phyloP scores from a whole-genome alignment of 2,888 invertebrate species.

The Agrochola lota region DNA sequence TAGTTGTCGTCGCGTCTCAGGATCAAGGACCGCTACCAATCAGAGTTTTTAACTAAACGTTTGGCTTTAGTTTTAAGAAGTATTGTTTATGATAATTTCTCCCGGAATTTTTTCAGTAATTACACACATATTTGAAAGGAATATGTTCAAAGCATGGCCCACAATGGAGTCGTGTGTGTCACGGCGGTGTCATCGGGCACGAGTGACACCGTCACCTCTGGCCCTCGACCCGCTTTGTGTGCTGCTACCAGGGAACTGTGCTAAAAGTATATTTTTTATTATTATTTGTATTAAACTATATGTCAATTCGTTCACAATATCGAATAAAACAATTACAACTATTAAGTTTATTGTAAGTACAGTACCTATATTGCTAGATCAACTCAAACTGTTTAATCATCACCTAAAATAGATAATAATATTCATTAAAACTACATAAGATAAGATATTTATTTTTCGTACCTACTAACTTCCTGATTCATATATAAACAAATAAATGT shows the following conservation, averaged over 20 bases:
- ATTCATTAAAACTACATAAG: not conserved
- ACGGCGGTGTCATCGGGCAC: slow-evolving; percentile 15
- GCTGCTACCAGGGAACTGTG: slow-evolving; percentile 37
- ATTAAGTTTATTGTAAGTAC: not conserved
- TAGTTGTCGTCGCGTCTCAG: slow-evolving; percentile 26
- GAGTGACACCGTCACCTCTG: slow-evolving; percentile 63
- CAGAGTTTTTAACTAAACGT: not conserved
- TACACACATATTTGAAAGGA: not conserved
- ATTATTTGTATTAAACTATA: not conserved
- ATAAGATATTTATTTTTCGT: not conserved
- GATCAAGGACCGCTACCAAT: slow-evolving; percentile 40
- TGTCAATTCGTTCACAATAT: not conserved
- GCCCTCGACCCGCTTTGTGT: slow-evolving; percentile 50
- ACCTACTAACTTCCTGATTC: not conserved
- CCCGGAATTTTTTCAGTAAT: slow-evolving; percentile 8
- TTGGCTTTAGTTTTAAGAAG: slow-evolving; percentile 7
- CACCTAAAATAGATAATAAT: not conserved
- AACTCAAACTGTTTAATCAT: not conserved
- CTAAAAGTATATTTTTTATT: slow-evolving; percentile 32
- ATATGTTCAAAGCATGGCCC: slow-evolving; percentile 5
- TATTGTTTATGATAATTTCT: slow-evolving; percentile 4
- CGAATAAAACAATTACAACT: not conserved
- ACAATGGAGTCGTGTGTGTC: slow-evolving; percentile 26
- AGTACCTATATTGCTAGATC: not conserved
- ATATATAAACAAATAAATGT: not conserved